Percentiles rank a stretch among this genome's conserved stretches.
Conservation (phyloP, 2,113 vertebrate genomes). For the Columba livia region DNA sequence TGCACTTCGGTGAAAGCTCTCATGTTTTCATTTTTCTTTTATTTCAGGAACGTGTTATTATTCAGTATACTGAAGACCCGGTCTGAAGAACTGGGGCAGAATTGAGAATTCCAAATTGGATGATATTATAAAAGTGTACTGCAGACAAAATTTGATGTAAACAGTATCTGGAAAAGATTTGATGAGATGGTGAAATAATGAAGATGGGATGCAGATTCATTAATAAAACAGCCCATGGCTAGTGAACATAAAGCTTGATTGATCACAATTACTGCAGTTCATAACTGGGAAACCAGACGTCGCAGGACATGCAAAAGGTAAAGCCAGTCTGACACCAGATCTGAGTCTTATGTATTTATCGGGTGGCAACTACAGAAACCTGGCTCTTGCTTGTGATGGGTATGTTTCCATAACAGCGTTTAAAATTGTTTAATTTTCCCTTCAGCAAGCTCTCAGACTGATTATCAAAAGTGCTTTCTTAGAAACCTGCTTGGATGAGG, state of each 20-base stretch:
- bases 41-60: background rate
- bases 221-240: conserved; percentile 30
- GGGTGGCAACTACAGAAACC: conserved; percentile 4
- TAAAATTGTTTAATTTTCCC: conserved; percentile 41
- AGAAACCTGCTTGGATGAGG: background rate
- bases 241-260: conserved; percentile 34
- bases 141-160: conserved; percentile 35
- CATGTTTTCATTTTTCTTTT: conserved; percentile 29
- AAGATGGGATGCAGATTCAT: conserved; percentile 35
- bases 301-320: background rate
- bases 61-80: background rate
- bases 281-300: conserved; percentile 1
- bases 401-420: background rate
- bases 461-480: conserved; percentile 15
- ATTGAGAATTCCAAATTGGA: background rate
- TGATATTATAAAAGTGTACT: background rate
- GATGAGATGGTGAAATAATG: conserved; percentile 28
- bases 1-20: background rate
- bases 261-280: conserved; percentile 45
- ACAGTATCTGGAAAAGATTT: conserved; percentile 43
- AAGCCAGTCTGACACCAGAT: background rate
- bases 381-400: background rate
- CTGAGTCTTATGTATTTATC: background rate
- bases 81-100: background rate
- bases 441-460: conserved; percentile 25